These are phyloP conservation scores for Sinotaia quadrata DNA, from an alignment of 2,888 invertebrate species.

Conservation along the genomic window DNA sequence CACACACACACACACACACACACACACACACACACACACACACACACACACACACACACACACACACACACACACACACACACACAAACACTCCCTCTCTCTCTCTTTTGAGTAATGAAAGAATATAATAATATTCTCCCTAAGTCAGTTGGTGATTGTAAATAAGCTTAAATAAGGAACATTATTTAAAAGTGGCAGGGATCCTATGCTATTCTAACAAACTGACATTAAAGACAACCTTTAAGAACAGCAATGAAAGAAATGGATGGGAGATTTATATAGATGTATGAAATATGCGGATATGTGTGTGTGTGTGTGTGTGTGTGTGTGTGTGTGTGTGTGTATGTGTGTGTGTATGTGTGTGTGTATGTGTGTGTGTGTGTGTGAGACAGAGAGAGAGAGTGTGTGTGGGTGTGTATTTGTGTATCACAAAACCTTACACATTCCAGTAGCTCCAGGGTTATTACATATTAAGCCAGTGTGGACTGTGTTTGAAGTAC, in stretches of 20 bases:
- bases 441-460: neutral
- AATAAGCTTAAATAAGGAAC: no score
- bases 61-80: constrained; percentile 12
- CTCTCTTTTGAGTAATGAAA: neutral
- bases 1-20: constrained; percentile 13
- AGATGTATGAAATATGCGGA: neutral
- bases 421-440: neutral
- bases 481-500: no score
- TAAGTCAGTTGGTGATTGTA: no score
- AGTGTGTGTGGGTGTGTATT: neutral
- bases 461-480: neutral
- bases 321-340: constrained; percentile 20
- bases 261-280: no score
- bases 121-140: neutral
- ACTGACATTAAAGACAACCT: no score
- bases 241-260: no score
- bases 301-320: constrained; percentile 1
- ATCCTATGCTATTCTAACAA: no score
- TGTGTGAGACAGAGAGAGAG: neutral
- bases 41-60: constrained; percentile 12
- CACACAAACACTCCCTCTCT: constrained; percentile 2
- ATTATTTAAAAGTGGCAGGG: no score
- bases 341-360: constrained; percentile 15
- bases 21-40: constrained; percentile 1
- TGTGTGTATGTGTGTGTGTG: constrained; percentile 1